phyloP scores from a whole-genome alignment of 1,140 invertebrate species.

The Bombus vancouverensis region DNA sequence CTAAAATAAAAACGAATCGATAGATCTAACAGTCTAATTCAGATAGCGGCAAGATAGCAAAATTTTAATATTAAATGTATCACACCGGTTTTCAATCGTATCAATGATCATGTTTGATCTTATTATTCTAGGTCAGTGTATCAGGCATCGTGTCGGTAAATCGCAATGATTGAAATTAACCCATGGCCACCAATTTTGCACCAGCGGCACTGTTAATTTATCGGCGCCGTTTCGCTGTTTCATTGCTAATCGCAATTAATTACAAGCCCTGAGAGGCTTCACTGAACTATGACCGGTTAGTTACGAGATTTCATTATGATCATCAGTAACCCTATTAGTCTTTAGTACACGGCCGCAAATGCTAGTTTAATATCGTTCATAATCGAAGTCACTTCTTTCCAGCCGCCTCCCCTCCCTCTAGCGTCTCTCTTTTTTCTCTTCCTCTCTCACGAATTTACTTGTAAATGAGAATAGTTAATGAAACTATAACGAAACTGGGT shows the following conservation, averaged over 20 bases:
- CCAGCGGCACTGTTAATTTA: neutral
- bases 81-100: neutral
- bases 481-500: neutral
- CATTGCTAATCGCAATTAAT: slow-evolving; percentile 33
- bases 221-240: neutral
- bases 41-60: neutral
- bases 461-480: slow-evolving; percentile 3
- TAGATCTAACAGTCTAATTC: neutral
- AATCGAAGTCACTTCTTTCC: neutral
- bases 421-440: neutral
- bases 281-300: neutral
- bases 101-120: neutral
- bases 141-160: neutral
- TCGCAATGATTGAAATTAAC: slow-evolving; percentile 22
- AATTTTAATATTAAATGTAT: no score
- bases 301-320: slow-evolving; percentile 32
- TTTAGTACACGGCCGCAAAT: neutral
- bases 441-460: neutral
- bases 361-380: neutral
- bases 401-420: neutral
- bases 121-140: neutral
- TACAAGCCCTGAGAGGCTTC: slow-evolving; percentile 2
- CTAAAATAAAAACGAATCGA: neutral
- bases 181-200: neutral
- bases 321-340: slow-evolving; percentile 9